A percentile compares a stretch with the other conserved stretches of the same genome.
Evolutionary conservation across 2,113 vertebrate genomes (phyloP).

Genomic region (Amphiprion ocellaris): DNA sequence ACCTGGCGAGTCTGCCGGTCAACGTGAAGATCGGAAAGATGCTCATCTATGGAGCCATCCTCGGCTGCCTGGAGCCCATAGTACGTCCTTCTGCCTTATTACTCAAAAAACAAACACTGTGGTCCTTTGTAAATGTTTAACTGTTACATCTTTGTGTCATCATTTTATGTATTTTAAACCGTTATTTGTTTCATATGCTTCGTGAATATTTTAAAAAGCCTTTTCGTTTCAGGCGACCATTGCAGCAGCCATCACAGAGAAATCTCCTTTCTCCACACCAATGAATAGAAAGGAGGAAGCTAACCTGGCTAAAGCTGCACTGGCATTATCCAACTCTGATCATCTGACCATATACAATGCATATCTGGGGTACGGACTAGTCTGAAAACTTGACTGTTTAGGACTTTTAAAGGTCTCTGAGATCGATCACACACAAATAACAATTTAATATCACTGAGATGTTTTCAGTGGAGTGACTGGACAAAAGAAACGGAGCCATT

Average conservation of each 20-base stretch:
- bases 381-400: not conserved
- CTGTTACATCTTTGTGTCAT: no score
- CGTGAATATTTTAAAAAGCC: not conserved
- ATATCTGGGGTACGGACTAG: slow-evolving; percentile 89
- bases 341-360: slow-evolving; percentile 96
- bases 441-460: no score
- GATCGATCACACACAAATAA: no score
- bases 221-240: slow-evolving; percentile 89
- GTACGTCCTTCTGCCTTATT: slow-evolving; percentile 80
- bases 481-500: no score
- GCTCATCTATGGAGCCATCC: slow-evolving; percentile 97
- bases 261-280: slow-evolving; percentile 95
- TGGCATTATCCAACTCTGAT: slow-evolving; percentile 93
- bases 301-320: slow-evolving; percentile 92
- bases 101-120: no score
- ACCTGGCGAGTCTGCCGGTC: slow-evolving; percentile 95
- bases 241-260: slow-evolving; percentile 97
- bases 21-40: slow-evolving; percentile 99
- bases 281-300: slow-evolving; percentile 96
- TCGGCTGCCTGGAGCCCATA: slow-evolving; percentile 95
- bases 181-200: no score
- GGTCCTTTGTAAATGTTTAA: no score
- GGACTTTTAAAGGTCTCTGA: no score
- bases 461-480: no score
- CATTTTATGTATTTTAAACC: no score